These are phyloP conservation scores for Megastigmus dorsalis DNA, from an alignment of 2,888 invertebrate genomes.

Conservation along the genomic window DNA sequence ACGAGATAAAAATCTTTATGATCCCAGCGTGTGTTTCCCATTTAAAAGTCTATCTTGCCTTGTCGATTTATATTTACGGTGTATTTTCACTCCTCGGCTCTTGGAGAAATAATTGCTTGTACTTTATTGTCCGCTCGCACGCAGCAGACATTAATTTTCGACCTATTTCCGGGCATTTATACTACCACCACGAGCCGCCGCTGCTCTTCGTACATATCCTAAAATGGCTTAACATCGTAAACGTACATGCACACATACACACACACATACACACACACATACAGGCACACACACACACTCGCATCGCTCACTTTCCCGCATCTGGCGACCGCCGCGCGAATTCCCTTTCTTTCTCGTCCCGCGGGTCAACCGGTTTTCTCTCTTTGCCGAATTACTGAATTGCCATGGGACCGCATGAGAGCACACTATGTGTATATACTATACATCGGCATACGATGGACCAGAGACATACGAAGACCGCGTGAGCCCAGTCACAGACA, in stretches of 20 bases:
- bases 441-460: too few species aligned
- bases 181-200: too few species aligned
- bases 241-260: too few species aligned
- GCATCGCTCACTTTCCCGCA: neutral
- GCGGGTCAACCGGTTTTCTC: conserved; percentile 36
- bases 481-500: conserved; percentile 29
- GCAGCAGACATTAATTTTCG: conserved; percentile 32
- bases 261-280: too few species aligned
- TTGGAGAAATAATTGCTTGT: conserved; percentile 36
- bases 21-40: neutral
- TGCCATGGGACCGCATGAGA: too few species aligned
- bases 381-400: conserved; percentile 11
- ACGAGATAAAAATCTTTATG: conserved; percentile 30
- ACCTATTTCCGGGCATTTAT: conserved; percentile 30
- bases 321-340: too few species aligned
- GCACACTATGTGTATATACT: too few species aligned
- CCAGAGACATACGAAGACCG: too few species aligned
- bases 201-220: too few species aligned
- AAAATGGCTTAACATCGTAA: too few species aligned
- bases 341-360: conserved; percentile 17
- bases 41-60: conserved; percentile 5
- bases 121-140: conserved; percentile 29
- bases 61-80: conserved; percentile 35
- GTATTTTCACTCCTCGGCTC: conserved; percentile 19
- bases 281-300: neutral